phyloP scores from a whole-genome alignment of 2,888 invertebrate species.

The Netelia virgata region DNA sequence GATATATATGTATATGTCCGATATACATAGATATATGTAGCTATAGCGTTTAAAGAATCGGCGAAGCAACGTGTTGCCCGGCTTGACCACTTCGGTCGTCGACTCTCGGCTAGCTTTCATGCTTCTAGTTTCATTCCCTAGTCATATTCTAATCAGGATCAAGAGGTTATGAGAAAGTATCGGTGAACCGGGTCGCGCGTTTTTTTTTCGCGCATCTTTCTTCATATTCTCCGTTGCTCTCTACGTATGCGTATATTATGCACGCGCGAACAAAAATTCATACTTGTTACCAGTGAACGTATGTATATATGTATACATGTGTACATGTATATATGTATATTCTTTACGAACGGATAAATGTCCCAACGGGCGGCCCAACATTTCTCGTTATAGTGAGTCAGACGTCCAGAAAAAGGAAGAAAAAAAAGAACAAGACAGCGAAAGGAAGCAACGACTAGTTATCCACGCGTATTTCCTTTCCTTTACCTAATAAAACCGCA shows the following conservation, averaged over 20 bases:
- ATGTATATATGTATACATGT: slow-evolving; percentile 24
- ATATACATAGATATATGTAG: neutral
- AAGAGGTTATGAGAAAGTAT: slow-evolving; percentile 84
- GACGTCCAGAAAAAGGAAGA: slow-evolving; percentile 40
- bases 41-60: slow-evolving; percentile 41
- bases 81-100: slow-evolving; percentile 66
- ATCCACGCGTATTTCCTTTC: slow-evolving; percentile 80
- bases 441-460: slow-evolving; percentile 74
- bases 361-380: slow-evolving; percentile 65
- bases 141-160: slow-evolving; percentile 84
- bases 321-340: slow-evolving; percentile 6
- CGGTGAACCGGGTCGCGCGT: slow-evolving; percentile 77
- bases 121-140: slow-evolving; percentile 68
- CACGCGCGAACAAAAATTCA: slow-evolving; percentile 20
- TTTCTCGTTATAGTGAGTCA: slow-evolving; percentile 63
- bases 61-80: slow-evolving; percentile 32
- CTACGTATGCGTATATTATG: slow-evolving; percentile 26
- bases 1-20: slow-evolving; percentile 7
- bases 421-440: slow-evolving; percentile 30
- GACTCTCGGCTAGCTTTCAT: slow-evolving; percentile 51
- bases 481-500: slow-evolving; percentile 70
- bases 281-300: slow-evolving; percentile 50
- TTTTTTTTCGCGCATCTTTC: slow-evolving; percentile 70
- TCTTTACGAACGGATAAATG: slow-evolving; percentile 49
- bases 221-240: slow-evolving; percentile 49